Evolutionary conservation across 2,113 vertebrate species (phyloP), one percentile per base, ranked within the genome.

Genomic region (Esox niger): DNA sequence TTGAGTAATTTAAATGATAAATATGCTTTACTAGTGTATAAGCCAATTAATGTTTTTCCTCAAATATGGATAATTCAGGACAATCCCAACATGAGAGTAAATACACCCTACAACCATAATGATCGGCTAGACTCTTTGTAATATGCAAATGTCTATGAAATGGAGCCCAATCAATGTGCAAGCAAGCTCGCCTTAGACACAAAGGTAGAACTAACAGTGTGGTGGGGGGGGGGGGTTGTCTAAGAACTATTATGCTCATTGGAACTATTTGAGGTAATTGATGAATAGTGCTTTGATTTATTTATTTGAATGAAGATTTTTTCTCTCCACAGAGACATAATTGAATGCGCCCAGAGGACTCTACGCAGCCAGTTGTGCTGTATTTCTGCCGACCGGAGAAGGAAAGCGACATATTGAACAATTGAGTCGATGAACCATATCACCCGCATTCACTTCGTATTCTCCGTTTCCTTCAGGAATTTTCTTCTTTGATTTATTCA

Each of bases 361-460:
- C 61, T 69, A 60, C 30, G 52, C 58, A 69, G 74, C n/a, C n/a
- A 72, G 66, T 49, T 62, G 71, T 61, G 71, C 70, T 82, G 69
- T 79, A 31, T 78, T 80, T 77, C 65, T 73, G 62, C 65, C 57
- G 54, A 65, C 9, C 30, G 66, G 63, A 62, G 70, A 77, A 81
- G 74, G n/a, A 77, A 77, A 85, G 74, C 75, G 70, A 79, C 29
- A 64, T 9, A 17, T n/a, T 59, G 73, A 72, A 89, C 87, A 91
- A 88, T 89, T 87, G 86, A 81, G 68, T 76, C 84, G 86, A 80
- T 88, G 81, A 88, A 88, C 86, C 87, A 84, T 86, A 82, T 83
- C 84, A 81, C 69, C 23, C 23, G 72, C 82, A 78, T 88, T 89
- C 86, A 85, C 78, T 82, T 76, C 75, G 82, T 75, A 81, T 85